These are phyloP conservation scores for Pygmarrhopalites habei DNA, from an alignment of 1,140 invertebrate genomes.

Conservation along the genomic window DNA sequence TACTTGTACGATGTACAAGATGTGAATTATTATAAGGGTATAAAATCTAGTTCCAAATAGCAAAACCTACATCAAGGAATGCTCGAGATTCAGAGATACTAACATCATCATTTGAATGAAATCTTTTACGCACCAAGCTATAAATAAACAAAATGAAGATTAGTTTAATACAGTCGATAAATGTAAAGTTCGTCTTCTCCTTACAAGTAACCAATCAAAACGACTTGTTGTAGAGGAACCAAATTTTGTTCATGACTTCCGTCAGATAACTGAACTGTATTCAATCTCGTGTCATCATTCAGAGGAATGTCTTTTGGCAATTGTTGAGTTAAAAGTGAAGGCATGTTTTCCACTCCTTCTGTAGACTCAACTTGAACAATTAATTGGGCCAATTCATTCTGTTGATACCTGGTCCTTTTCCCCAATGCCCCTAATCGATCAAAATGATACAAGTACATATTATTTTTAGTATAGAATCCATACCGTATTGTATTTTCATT, in stretches of 20 bases:
- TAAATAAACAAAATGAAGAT: neutral
- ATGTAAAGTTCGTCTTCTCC: conserved; percentile 37
- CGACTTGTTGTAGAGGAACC: conserved; percentile 65
- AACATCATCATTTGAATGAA: conserved; percentile 67
- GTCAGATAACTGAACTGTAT: conserved; percentile 65
- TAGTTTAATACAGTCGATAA: too few relatives aligned
- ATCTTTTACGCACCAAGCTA: conserved; percentile 49
- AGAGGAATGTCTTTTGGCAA: conserved; percentile 52
- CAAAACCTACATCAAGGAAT: conserved; percentile 58
- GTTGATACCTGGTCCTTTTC: conserved; percentile 81
- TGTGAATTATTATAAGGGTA: neutral
- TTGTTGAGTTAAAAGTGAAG: neutral
- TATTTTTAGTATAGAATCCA: neutral
- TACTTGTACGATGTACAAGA: neutral
- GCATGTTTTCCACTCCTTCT: conserved; percentile 8
- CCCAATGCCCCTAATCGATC: conserved; percentile 61
- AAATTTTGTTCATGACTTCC: conserved; percentile 45
- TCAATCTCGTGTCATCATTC: conserved; percentile 75
- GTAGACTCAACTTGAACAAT: conserved; percentile 53
- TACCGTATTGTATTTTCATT: conserved; percentile 46
- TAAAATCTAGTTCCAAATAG: neutral
- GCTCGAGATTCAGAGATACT: conserved; percentile 69
- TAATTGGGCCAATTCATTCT: conserved; percentile 70
- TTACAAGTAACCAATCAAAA: conserved; percentile 67
- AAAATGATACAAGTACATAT: conserved; percentile 36